Base-by-base conservation (phyloP, 2,888 invertebrate species). In the Argyresthia goedartella region DNA sequence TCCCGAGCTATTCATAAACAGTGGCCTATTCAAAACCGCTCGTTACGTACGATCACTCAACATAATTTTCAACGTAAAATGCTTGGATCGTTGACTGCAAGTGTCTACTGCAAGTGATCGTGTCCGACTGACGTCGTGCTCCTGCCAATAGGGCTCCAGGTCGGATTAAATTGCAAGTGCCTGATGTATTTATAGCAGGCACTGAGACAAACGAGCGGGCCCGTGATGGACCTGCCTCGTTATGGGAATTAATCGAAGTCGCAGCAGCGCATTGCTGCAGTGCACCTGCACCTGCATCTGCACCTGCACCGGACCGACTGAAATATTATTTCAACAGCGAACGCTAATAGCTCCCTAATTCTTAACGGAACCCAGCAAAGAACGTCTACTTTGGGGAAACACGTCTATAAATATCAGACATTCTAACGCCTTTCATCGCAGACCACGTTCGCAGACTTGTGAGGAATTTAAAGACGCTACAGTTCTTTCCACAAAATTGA, bases 161-260 rank as follows among this genome's bases (percentile, higher is more conserved):
- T 76, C 72, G 79, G 84, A 85, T 85, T 85, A 84, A 85, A 85
- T 81, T 81, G 82, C 82, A 78, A 82, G 81, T 79, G 76, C 84
- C 75, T 85, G 85, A 85, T 81, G 82, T 85, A 85, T 85, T 85
- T 85, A 86, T 84, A 81, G 85, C 82, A 69, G 71, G 76, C 67
- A 73, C 71, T 71, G 82, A 84, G 85, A 85, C 86, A 85, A 85
- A 84, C 82, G 86, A 79, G 78, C 82, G 76, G 61, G 66, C 77
- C 68, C 71, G 81, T 85, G 85, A 86, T 85, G 85, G 85, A 85
- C 82, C 81, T 72, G 76, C 75, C 85, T 85, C 85, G 85, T 86
- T 86, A 85, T 85, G 77, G 76, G 82, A 82, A 85, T 86, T 86
- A 86, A 86, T 86, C 86, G 85, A 81, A 84, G 74, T 76, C 74